Percentiles rank a stretch among this genome's conserved stretches.
Conservation (phyloP, 1,140 invertebrate species). For the Bombus fervidus region DNA sequence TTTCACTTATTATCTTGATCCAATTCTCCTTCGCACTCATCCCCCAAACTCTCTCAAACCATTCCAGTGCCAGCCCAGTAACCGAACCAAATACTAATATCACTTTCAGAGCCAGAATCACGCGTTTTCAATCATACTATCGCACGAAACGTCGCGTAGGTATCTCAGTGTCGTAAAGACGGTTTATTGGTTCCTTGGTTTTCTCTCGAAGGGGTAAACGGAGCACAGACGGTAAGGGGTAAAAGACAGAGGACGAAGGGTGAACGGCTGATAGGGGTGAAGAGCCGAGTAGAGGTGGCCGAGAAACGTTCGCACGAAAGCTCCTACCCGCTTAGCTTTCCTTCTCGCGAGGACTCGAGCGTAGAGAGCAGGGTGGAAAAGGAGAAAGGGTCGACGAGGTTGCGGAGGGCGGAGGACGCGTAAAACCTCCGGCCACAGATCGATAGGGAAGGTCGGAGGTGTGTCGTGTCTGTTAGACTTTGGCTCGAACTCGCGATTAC, state of each 20-base stretch:
- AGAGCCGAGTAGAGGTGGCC: constrained; percentile 37
- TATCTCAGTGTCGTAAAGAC: constrained; percentile 60
- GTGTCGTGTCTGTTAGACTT: constrained; percentile 78
- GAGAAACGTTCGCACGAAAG: constrained; percentile 56
- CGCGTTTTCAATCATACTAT: constrained; percentile 19
- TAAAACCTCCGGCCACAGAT: constrained; percentile 80
- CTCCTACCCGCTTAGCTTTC: constrained; percentile 55
- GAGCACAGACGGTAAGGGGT: constrained; percentile 9
- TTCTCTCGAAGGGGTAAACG: constrained; percentile 33
- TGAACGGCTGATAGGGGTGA: constrained; percentile 3
- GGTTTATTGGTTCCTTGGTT: constrained; percentile 59
- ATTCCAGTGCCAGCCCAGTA: neutral
- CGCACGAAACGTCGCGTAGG: constrained; percentile 41
- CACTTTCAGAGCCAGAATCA: constrained; percentile 1
- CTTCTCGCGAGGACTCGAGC: constrained; percentile 68
- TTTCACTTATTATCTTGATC: no score
- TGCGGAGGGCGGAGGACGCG: constrained; percentile 74
- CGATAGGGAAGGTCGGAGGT: constrained; percentile 81
- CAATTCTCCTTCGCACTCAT: no score
- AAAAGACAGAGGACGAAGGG: constrained; percentile 11
- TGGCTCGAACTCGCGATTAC: constrained; percentile 65
- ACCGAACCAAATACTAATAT: neutral
- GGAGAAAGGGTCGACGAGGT: constrained; percentile 60
- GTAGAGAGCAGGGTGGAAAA: constrained; percentile 3
- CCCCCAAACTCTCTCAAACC: neutral